Percentiles rank a stretch among this genome's conserved stretches.
Conservation (phyloP, 2,113 vertebrate genomes). For the Pitta sordida region DNA sequence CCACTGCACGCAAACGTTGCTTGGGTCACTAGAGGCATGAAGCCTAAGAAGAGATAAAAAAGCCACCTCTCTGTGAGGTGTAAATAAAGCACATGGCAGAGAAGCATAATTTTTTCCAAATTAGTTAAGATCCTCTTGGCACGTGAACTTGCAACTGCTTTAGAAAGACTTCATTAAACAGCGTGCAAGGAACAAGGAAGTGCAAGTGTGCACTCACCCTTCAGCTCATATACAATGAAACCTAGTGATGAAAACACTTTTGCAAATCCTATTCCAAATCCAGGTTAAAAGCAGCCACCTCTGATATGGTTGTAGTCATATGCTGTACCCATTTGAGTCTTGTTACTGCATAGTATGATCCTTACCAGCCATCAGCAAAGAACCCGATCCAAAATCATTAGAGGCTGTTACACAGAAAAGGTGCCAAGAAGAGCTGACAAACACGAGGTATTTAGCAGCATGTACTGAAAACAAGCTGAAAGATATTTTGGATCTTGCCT, state of each 20-base stretch:
- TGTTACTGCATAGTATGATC: not conserved
- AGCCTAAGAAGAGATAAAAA: not conserved
- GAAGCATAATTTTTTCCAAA: not conserved
- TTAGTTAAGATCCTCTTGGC: not conserved
- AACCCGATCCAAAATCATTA: not conserved
- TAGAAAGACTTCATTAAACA: not conserved
- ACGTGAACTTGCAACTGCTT: not conserved
- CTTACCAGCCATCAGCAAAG: not conserved
- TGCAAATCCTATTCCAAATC: not conserved
- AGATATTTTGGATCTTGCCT: slow-evolving; percentile 1
- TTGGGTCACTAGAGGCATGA: not conserved
- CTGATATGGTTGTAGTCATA: not conserved
- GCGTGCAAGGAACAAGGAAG: not conserved
- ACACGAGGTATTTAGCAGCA: slow-evolving; percentile 21
- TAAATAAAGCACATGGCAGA: not conserved
- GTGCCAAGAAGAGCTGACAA: slow-evolving; percentile 47
- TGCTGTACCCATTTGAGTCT: not conserved
- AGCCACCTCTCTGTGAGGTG: not conserved
- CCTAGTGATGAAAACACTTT: not conserved
- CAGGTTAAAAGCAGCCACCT: not conserved
- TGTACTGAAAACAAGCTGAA: not conserved
- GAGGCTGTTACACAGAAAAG: not conserved
- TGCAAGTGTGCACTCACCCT: not conserved
- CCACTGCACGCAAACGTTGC: not conserved
- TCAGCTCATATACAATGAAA: not conserved